Evolutionary conservation across 2,113 vertebrate genomes (phyloP), one percentile per base, ranked within the genome.

Genomic region (Thamnaconus septentrionalis): DNA sequence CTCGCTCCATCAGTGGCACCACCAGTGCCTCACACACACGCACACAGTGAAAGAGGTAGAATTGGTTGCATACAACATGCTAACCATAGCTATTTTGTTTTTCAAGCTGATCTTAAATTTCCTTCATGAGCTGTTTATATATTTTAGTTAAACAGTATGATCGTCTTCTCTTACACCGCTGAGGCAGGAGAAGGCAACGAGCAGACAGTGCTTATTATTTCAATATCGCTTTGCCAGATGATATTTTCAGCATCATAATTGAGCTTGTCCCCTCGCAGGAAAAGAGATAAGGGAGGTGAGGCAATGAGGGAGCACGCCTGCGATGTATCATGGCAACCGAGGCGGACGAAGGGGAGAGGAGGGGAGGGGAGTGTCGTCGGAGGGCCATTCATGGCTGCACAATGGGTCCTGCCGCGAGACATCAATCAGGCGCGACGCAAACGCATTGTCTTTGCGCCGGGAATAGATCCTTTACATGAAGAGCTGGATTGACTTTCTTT

Each of bases 401-500:
- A 62, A 76, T 71, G 64, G 76, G 85, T 86, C 73, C 75, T 70
- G 79, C 77, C 63, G 69, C 45, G 40, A 7, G 45, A 42, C 73
- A 73, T 80, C 76, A 71, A 81, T 84, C 74, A 81, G 71, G 68
- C 61, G 44, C 50, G 67, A 55, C 58, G 64, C 58, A 53, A 60
- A 60, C 66, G 60, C 61, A 84, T 78, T 84, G 81, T 79, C 75
- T 80, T 58, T 55, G 53, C 5, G n/a, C 18, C 18, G 69, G 76
- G 68, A 85, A 83, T 85, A 82, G 56, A 69, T 62, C 56, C 47
- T 78, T 75, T 61, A 55, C 64, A 69, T 41, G 45, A 73, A 50
- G 69, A 79, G 71, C 76, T 66, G 80, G 75, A 83, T 87, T 72
- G 80, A 80, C 71, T 79, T 70, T 79, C 53, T 66, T 84, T 81